A percentile compares a stretch with the other conserved stretches of the same genome.
phyloP scores from a whole-genome alignment of 2,113 vertebrate genomes.

The Sterna hirundo region DNA sequence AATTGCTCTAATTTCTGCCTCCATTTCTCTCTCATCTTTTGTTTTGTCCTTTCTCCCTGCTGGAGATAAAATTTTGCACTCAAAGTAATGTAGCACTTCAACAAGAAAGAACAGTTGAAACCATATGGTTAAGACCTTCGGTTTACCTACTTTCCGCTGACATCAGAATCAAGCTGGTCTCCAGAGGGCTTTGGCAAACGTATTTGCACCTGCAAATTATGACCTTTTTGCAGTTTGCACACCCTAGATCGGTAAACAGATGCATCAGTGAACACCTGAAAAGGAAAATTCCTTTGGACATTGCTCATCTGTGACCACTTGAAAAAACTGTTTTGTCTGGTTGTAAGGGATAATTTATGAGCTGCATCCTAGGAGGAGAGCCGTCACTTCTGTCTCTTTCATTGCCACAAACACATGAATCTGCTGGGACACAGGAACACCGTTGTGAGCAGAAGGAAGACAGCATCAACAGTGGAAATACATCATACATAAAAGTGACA shows the following conservation, averaged over 20 bases:
- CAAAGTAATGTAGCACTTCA: not conserved
- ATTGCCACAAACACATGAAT: slow-evolving; percentile 26
- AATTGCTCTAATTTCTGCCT: slow-evolving; percentile 20
- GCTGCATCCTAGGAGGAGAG: slow-evolving; percentile 16
- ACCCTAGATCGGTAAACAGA: not conserved
- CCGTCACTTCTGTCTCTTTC: slow-evolving; percentile 21
- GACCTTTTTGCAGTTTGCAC: not conserved
- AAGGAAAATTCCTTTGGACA: slow-evolving; percentile 14
- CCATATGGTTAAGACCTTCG: not conserved
- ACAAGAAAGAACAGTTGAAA: not conserved
- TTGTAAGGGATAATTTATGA: slow-evolving; percentile 52
- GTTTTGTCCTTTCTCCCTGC: not conserved
- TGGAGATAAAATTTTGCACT: not conserved
- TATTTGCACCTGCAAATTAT: slow-evolving; percentile 1
- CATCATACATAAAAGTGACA: slow-evolving; percentile 36
- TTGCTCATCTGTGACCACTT: slow-evolving; percentile 12
- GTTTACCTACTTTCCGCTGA: not conserved
- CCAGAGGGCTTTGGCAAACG: not conserved
- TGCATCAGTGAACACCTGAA: slow-evolving; percentile 21
- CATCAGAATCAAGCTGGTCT: not conserved
- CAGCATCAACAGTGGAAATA: slow-evolving; percentile 45
- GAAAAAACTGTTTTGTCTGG: slow-evolving; percentile 14
- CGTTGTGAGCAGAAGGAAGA: slow-evolving; percentile 43
- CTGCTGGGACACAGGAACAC: slow-evolving; percentile 36
- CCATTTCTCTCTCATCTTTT: not conserved